These are phyloP conservation scores for Numenius arquata DNA, from an alignment of 2,113 vertebrate species.

Conservation along the genomic window DNA sequence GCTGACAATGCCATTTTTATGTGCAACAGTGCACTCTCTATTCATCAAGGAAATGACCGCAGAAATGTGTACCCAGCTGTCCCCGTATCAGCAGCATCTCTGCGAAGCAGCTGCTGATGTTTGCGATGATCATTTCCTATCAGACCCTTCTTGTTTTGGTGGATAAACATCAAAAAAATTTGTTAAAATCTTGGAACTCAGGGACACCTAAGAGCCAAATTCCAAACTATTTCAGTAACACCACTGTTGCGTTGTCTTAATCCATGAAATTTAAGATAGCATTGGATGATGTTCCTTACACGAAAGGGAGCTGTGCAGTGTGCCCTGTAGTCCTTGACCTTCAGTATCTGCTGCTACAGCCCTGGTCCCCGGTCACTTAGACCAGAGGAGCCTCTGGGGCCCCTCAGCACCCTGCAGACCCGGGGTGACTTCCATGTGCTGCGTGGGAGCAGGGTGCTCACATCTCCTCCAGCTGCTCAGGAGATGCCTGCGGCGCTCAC, in stretches of 20 bases:
- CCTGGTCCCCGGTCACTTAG: neutral
- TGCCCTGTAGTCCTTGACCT: neutral
- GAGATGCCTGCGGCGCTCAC: neutral
- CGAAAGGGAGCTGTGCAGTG: neutral
- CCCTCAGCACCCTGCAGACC: neutral
- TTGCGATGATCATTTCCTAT: slow-evolving; percentile 31
- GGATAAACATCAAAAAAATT: neutral
- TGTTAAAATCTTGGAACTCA: neutral
- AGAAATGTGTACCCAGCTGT: slow-evolving; percentile 65
- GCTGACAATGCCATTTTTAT: slow-evolving; percentile 61
- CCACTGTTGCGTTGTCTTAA: neutral
- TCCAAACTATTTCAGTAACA: neutral
- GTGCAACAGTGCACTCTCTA: slow-evolving; percentile 54
- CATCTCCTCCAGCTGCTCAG: neutral
- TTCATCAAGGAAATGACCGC: slow-evolving; percentile 47
- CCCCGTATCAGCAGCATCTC: slow-evolving; percentile 23
- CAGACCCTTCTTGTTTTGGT: neutral
- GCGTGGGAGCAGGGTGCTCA: neutral
- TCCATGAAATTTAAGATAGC: neutral
- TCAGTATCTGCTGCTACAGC: neutral
- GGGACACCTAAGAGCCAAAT: neutral
- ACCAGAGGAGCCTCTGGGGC: neutral
- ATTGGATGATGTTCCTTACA: neutral
- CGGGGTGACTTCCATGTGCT: fast-evolving
- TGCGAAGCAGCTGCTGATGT: slow-evolving; percentile 46